These are phyloP conservation scores for Sphinx pinastri DNA, from an alignment of 2,888 invertebrate species.

Conservation along the genomic window DNA sequence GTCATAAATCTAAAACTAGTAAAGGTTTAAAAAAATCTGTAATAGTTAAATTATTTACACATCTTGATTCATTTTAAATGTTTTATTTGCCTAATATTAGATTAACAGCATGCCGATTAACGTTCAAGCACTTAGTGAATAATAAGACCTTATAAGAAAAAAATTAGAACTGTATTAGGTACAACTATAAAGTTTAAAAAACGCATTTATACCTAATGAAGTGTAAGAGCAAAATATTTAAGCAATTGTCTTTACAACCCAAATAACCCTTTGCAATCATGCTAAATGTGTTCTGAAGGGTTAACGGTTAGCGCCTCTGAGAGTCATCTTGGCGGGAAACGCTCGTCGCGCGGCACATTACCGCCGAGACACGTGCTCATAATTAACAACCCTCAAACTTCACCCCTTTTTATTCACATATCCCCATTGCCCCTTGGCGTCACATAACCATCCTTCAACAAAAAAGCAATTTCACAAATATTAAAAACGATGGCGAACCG, in stretches of 20 bases:
- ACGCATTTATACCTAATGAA: neutral
- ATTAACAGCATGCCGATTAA: no score
- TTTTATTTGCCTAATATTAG: neutral
- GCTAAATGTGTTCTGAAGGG: conserved; percentile 39
- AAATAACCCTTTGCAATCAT: conserved; percentile 35
- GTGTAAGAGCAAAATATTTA: neutral
- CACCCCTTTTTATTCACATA: conserved; percentile 34
- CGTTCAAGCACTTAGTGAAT: no score
- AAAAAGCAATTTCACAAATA: conserved; percentile 26
- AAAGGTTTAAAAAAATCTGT: neutral
- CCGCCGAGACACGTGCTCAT: conserved; percentile 44
- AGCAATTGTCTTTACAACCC: neutral
- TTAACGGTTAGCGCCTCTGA: conserved; percentile 41
- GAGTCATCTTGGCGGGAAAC: conserved; percentile 38
- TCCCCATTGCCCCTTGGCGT: conserved; percentile 25
- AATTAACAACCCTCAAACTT: conserved; percentile 41
- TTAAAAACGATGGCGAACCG: conserved; percentile 25
- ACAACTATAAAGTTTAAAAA: neutral
- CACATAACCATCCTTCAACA: neutral
- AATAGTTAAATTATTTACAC: neutral
- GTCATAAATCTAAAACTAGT: neutral
- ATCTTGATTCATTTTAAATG: neutral
- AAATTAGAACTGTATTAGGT: no score
- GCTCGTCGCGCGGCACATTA: conserved; percentile 43
- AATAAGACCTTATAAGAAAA: no score